phyloP scores from a whole-genome alignment of 2,888 invertebrate species.

The Agrenia bidenticulata region DNA sequence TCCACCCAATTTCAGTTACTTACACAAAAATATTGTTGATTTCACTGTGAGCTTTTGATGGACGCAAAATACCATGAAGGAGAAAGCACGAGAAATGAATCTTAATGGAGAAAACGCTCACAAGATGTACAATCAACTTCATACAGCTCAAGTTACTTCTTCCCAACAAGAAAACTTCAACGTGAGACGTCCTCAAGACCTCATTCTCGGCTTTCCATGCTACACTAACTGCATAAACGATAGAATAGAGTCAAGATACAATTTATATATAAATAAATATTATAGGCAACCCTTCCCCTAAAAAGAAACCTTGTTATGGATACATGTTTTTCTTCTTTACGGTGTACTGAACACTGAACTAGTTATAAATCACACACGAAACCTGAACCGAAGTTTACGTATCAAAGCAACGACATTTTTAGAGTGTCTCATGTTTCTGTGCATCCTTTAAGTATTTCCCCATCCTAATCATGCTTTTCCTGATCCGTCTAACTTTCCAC shows the following conservation, averaged over 20 bases:
- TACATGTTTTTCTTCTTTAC: not conserved
- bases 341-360: not conserved
- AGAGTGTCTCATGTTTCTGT: too few species aligned
- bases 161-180: too few species aligned
- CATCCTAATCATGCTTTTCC: too few species aligned
- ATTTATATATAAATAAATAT: too few species aligned
- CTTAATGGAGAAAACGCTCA: constrained; percentile 2
- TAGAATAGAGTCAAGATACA: not conserved
- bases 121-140: not conserved
- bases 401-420: not conserved
- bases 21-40: not conserved
- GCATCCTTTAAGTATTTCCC: too few species aligned
- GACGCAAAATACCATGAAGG: not conserved
- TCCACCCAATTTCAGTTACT: not conserved
- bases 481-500: too few species aligned
- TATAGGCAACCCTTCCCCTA: not conserved
- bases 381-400: constrained; percentile 8
- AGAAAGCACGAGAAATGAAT: not conserved
- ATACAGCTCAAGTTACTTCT: too few species aligned
- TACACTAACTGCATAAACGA: constrained; percentile 2
- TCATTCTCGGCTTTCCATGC: too few species aligned
- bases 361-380: constrained; percentile 10
- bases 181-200: too few species aligned
- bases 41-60: constrained; percentile 2
- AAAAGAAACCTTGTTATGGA: not conserved